A percentile compares a stretch with the other conserved stretches of the same genome.
Conservation (phyloP, 2,113 vertebrate species). For the Anarhynchus alexandrinus region DNA sequence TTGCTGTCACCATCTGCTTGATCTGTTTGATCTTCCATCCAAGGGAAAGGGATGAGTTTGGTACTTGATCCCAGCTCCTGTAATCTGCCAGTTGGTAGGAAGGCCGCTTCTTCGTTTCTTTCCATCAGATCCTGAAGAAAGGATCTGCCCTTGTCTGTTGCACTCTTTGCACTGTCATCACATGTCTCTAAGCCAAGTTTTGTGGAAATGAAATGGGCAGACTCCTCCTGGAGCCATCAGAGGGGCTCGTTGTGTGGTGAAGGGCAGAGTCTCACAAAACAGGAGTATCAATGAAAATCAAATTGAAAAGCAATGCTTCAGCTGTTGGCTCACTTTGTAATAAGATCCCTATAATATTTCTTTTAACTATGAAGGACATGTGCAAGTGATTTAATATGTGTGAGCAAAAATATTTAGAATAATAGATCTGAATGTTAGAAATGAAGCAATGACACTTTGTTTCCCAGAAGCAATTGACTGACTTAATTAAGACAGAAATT, state of each 20-base stretch:
- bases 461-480: conserved; percentile 33
- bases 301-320: not conserved
- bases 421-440: conserved; percentile 9
- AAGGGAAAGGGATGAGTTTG: not conserved
- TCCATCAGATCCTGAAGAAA: not conserved
- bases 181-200: not conserved
- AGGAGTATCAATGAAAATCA: not conserved
- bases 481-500: conserved; percentile 42
- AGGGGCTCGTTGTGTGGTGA: not conserved
- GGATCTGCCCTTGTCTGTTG: not conserved
- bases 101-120: not conserved
- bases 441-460: not conserved
- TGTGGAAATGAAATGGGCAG: not conserved
- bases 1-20: not conserved
- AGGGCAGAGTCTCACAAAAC: not conserved
- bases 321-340: not conserved
- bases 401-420: not conserved
- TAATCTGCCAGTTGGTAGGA: not conserved
- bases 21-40: not conserved
- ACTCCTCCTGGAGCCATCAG: not conserved
- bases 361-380: not conserved
- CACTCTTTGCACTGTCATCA: not conserved
- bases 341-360: not conserved
- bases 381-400: conserved; percentile 10
- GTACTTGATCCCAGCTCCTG: not conserved